Evolutionary conservation across 2,888 invertebrate genomes (phyloP), one percentile per base, ranked within the genome.

Genomic region (Diaperis boleti): DNA sequence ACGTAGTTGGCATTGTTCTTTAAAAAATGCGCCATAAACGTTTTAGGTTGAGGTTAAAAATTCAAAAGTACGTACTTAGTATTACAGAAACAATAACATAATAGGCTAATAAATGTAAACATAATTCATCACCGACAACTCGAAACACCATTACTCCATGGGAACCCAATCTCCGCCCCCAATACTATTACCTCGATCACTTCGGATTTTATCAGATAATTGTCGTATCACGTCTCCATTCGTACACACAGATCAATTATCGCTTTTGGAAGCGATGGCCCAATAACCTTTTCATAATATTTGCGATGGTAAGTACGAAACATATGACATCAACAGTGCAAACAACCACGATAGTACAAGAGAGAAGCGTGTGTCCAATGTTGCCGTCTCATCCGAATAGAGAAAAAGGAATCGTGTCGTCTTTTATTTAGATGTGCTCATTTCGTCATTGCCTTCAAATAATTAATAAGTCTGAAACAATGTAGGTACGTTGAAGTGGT

Each of bases 401-500:
- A n/a, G n/a, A 13, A 39, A 39, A 26, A 49, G 14, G 5, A 33
- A 49, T 49, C 18, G 26, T 31, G 31, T 15, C 10, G 14, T 10
- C 35, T 18, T 8, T 17, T n/a, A 18, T 42, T n/a, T n/a, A n/a
- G n/a, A n/a, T 45, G 14, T 45, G 4, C 39, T 15, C 26, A 11
- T 26, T 45, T 45, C 45, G 26, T 26, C 22, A 20, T 26, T 44
- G 15, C 20, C 44, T n/a, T 33, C n/a, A 33, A 49, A n/a, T n/a
- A n/a, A 31, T 49, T 49, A 50, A 35, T 35, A 50, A 35, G 29
- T 4, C 15, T 50, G 50, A 50, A 50, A 50, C 50, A 50, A 50
- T 50, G 37, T 35, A 13, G 7, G 29, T 50, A 13, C n/a, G 29
- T 50, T 5, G 26, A 29, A 45, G 7, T 26, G 11, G 45, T 45